Base-by-base conservation (phyloP, 2,113 vertebrate species). In the Aptenodytes patagonicus region DNA sequence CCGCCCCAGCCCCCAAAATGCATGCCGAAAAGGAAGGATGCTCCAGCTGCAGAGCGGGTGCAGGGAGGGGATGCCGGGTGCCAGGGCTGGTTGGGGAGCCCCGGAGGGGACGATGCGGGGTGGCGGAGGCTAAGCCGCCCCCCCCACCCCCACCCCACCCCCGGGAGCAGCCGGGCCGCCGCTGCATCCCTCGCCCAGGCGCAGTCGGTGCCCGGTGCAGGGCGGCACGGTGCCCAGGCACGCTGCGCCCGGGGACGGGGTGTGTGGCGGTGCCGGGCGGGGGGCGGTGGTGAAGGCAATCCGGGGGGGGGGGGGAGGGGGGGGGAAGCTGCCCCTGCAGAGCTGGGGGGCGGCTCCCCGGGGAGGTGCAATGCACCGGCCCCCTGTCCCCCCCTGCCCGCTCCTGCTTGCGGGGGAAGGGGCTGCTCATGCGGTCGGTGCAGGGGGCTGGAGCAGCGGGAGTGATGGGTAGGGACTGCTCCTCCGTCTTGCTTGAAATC, bases 401-500 rank as follows among this genome's bases (percentile, higher is more conserved):
- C 72, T 80, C 17, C 84, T 34, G 68, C 60, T 61, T 84, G 94
- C 88, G 81, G 94, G 84, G 96, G 84, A 95, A 89, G 92, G 92
- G 96, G 94, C 62, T 83, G 95, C 86, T 92, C 89, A 58, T 87
- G 90, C 73, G 68, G 87, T 94, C 83, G 94, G 89, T 94, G 92
- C 91, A 62, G 88, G 89, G 73, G 92, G 85, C 81, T 90, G 83
- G 89, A 89, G 95, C 91, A 72, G 88, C 75, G 54, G 87, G 62
- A 89, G 87, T 25, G 92, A 78, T 70, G 90, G 90, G 73, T 66
- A 90, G 88, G 70, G 78, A 65, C 79, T 29, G 85, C 62, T 93
- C 66, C 94, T 93, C 92, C 85, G 90, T 91, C 80, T 95, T 87
- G 93, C 95, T 95, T 92, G 73, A 92, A 79, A 94, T 97, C 97